Percentiles rank a stretch among this genome's conserved stretches.
Conservation (phyloP, 2,888 invertebrate genomes). For the Prionchulus punctatus region DNA sequence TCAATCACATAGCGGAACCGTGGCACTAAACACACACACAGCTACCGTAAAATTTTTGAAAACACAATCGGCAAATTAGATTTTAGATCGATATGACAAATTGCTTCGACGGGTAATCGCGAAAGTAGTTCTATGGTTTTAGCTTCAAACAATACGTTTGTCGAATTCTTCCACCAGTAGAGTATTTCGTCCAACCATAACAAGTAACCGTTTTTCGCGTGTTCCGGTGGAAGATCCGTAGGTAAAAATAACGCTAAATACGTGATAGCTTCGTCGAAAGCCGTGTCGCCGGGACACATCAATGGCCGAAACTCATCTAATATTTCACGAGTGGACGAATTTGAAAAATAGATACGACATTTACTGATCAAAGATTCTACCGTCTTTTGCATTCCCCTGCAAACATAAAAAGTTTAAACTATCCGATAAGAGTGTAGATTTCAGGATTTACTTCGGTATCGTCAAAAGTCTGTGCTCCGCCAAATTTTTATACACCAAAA, state of each 20-base stretch:
- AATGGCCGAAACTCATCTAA: slow-evolving; percentile 61
- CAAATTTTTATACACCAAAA: slow-evolving; percentile 22
- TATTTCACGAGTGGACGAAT: slow-evolving; percentile 63
- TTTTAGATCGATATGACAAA: slow-evolving; percentile 72
- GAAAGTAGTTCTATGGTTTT: slow-evolving; percentile 51
- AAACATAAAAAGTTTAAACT: slow-evolving; percentile 3
- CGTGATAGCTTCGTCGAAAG: slow-evolving; percentile 39
- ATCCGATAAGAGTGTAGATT: neutral
- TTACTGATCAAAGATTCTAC: slow-evolving; percentile 32
- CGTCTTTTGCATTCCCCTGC: slow-evolving; percentile 18
- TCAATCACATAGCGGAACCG: neutral
- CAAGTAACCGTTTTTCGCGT: slow-evolving; percentile 28
- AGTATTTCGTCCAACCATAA: slow-evolving; percentile 39
- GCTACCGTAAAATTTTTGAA: slow-evolving; percentile 40
- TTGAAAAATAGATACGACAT: slow-evolving; percentile 46
- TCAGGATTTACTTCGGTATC: slow-evolving; percentile 19
- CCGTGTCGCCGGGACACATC: slow-evolving; percentile 53
- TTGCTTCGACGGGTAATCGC: slow-evolving; percentile 52
- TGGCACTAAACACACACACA: neutral
- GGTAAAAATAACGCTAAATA: slow-evolving; percentile 61
- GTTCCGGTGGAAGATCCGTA: slow-evolving; percentile 45
- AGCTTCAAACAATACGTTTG: slow-evolving; percentile 36
- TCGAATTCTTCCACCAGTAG: slow-evolving; percentile 33
- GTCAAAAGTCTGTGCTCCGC: slow-evolving; percentile 25
- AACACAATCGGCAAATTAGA: slow-evolving; percentile 54